Conservation (phyloP, 2,113 vertebrate genomes). For the Aegotheles bennettii region DNA sequence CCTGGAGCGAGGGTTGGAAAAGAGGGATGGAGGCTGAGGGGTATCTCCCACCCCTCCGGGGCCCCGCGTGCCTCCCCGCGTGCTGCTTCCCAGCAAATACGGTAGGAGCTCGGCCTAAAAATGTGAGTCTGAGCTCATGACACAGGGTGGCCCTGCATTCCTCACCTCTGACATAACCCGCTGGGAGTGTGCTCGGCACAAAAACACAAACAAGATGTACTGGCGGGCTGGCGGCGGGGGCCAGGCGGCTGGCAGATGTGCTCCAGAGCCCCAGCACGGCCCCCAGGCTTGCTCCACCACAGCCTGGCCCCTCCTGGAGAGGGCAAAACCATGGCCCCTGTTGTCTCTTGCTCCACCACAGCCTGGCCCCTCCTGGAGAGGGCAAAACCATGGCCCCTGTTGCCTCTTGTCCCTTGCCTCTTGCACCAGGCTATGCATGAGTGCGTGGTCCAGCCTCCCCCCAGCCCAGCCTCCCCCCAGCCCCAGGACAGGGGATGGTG, state of each 20-base stretch:
- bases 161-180: conserved; percentile 71
- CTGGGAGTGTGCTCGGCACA: conserved; percentile 55
- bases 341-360: not conserved
- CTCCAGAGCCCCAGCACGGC: too few species aligned
- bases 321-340: too few species aligned
- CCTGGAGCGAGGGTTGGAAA: conserved; percentile 21
- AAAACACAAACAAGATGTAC: conserved; percentile 71
- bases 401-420: not conserved
- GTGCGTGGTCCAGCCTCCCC: not conserved
- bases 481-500: too few species aligned
- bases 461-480: not conserved
- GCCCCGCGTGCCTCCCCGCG: not conserved
- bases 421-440: fast-evolving
- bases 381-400: too few species aligned
- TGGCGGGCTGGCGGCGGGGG: conserved; percentile 15
- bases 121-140: conserved; percentile 63
- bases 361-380: not conserved
- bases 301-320: not conserved
- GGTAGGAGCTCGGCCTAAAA: conserved; percentile 53
- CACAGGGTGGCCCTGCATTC: conserved; percentile 69
- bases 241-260: conserved; percentile 39
- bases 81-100: conserved; percentile 49
- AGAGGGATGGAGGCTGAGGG: not conserved
- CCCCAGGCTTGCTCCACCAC: not conserved
- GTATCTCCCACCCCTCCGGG: conserved; percentile 13